Percentiles rank a stretch among this genome's conserved stretches.
phyloP scores from a whole-genome alignment of 2,113 vertebrate genomes.

The Forbesichthys papilliferus region DNA sequence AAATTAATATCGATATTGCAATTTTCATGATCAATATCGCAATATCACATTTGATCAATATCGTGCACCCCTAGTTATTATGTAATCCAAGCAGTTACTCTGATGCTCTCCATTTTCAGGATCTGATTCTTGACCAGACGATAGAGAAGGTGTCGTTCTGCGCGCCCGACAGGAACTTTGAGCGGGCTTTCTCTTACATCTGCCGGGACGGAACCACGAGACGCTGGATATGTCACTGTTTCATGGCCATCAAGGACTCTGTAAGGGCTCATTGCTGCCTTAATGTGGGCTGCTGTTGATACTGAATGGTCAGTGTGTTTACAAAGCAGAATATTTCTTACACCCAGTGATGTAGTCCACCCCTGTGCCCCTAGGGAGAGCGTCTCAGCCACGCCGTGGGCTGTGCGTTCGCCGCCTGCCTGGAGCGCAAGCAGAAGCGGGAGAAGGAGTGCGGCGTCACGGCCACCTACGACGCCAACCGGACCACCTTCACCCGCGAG shows the following conservation, averaged over 20 bases:
- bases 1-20: too few relatives aligned
- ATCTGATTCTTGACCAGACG: slow-evolving; percentile 98
- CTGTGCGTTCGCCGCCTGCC: slow-evolving; percentile 95
- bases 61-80: too few relatives aligned
- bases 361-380: slow-evolving; percentile 82
- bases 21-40: too few relatives aligned
- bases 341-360: not conserved
- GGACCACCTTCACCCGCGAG: slow-evolving; percentile 97
- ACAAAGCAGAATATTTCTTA: too few relatives aligned
- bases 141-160: slow-evolving; percentile 99
- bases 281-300: too few relatives aligned
- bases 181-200: slow-evolving; percentile 97
- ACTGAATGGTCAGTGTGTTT: too few relatives aligned
- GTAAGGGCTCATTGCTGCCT: slow-evolving; percentile 71
- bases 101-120: slow-evolving; percentile 70
- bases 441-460: slow-evolving; percentile 99
- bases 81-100: not conserved
- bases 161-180: slow-evolving; percentile 97
- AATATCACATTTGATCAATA: too few relatives aligned
- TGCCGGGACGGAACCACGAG: slow-evolving; percentile 97
- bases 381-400: slow-evolving; percentile 97
- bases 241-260: slow-evolving; percentile 98
- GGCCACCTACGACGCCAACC: slow-evolving; percentile 96
- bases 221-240: slow-evolving; percentile 99
- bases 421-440: slow-evolving; percentile 97